A percentile compares a stretch with the other conserved stretches of the same genome.
Conservation (phyloP, 2,113 vertebrate species). For the Redunca redunca region DNA sequence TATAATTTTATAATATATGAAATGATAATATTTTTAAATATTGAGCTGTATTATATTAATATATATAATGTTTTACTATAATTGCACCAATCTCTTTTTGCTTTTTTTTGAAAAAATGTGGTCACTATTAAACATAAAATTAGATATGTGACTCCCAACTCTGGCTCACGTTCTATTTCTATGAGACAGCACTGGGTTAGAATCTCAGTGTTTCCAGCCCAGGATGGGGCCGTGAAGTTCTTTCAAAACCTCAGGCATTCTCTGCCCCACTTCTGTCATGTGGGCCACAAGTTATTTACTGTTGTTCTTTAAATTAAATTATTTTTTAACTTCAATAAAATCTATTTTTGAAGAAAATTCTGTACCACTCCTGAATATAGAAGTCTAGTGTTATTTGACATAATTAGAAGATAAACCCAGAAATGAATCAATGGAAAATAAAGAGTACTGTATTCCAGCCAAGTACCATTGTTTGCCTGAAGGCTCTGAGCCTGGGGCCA, state of each 20-base stretch:
- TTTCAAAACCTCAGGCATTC: background rate
- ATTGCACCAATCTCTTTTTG: background rate
- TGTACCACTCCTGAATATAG: background rate
- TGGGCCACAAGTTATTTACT: background rate
- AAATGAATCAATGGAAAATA: background rate
- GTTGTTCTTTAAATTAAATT: background rate
- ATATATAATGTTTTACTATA: background rate
- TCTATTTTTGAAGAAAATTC: background rate
- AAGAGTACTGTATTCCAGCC: background rate
- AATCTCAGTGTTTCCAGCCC: accelerated
- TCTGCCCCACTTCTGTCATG: background rate
- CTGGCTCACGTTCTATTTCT: background rate
- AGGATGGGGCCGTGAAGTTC: no score
- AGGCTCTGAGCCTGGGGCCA: background rate
- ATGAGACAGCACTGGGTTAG: background rate
- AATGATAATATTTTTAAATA: background rate
- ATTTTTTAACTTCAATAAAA: background rate
- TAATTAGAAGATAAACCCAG: background rate
- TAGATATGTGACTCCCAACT: background rate
- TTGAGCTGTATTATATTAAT: background rate
- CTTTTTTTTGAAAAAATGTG: background rate
- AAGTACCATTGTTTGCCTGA: background rate
- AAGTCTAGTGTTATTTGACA: background rate
- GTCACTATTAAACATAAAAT: background rate
- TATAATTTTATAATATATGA: background rate